phyloP scores from a whole-genome alignment of 2,113 vertebrate species.

The Gallinago jamesoni region DNA sequence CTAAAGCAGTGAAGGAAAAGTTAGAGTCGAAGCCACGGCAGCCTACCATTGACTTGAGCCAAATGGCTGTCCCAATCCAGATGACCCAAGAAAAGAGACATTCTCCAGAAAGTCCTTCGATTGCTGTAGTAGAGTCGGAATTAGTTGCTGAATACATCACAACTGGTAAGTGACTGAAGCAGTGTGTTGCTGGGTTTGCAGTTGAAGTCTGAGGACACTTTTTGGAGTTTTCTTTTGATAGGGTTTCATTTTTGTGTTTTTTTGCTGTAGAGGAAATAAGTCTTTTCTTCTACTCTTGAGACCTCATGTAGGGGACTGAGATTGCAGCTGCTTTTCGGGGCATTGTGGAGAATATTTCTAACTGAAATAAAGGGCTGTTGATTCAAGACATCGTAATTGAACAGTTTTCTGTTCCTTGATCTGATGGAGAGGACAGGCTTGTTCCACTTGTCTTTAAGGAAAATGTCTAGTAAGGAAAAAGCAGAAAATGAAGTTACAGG shows the following conservation, averaged over 20 bases:
- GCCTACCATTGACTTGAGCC: conserved; percentile 95
- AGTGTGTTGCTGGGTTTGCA: neutral
- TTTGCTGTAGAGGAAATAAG: neutral
- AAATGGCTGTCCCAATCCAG: conserved; percentile 96
- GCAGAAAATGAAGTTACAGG: neutral
- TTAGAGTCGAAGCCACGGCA: conserved; percentile 87
- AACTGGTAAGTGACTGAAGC: conserved; percentile 77
- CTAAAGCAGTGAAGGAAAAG: conserved; percentile 88
- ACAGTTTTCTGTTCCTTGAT: neutral
- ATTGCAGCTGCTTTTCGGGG: conserved; percentile 46
- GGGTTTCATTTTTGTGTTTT: neutral
- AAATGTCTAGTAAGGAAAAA: neutral
- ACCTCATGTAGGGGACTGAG: conserved; percentile 30
- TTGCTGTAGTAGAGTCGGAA: conserved; percentile 86
- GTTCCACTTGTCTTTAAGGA: neutral
- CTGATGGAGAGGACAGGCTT: conserved; percentile 21
- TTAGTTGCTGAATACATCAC: conserved; percentile 80
- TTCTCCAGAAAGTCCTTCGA: conserved; percentile 82
- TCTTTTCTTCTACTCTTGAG: neutral
- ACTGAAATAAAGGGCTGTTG: neutral
- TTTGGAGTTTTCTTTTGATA: neutral
- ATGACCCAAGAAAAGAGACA: conserved; percentile 90
- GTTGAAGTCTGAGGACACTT: neutral
- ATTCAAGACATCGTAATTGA: neutral
- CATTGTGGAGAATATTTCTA: neutral